phyloP scores from a whole-genome alignment of 2,888 invertebrate genomes.

The Macrophya annulata region DNA sequence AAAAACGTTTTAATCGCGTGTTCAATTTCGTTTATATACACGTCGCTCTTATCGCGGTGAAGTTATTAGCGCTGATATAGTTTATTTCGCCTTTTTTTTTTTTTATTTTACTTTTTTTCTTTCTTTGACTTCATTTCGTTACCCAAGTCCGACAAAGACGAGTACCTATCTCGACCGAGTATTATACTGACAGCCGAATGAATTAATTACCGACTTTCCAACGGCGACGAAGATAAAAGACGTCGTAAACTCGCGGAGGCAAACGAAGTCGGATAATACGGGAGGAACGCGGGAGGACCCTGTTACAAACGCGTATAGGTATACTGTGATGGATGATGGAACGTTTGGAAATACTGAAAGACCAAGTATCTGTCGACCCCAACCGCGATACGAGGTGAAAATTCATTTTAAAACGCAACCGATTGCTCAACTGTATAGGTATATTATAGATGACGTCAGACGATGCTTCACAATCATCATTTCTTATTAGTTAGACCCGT shows the following conservation, averaged over 20 bases:
- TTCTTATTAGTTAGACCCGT: not conserved
- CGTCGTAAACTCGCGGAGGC: slow-evolving; percentile 41
- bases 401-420: slow-evolving; percentile 46
- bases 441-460: slow-evolving; percentile 30
- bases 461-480: slow-evolving; percentile 14
- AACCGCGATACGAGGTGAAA: slow-evolving; percentile 54
- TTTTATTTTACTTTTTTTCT: not conserved
- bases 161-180: slow-evolving; percentile 6
- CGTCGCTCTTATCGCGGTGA: slow-evolving; percentile 20
- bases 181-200: slow-evolving; percentile 48
- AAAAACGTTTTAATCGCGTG: not conserved
- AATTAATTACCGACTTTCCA: slow-evolving; percentile 53
- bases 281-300: slow-evolving; percentile 49
- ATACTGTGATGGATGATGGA: slow-evolving; percentile 47
- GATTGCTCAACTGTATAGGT: slow-evolving; percentile 27
- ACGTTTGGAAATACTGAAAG: slow-evolving; percentile 50
- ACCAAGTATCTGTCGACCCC: slow-evolving; percentile 37
- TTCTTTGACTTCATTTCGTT: not conserved
- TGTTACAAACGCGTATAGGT: not conserved
- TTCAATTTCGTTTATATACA: slow-evolving; percentile 1
- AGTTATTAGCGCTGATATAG: not conserved
- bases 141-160: slow-evolving; percentile 27
- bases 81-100: not conserved
- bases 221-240: slow-evolving; percentile 52
- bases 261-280: slow-evolving; percentile 26